phyloP scores from a whole-genome alignment of 2,113 vertebrate genomes.

The Neofelis nebulosa region DNA sequence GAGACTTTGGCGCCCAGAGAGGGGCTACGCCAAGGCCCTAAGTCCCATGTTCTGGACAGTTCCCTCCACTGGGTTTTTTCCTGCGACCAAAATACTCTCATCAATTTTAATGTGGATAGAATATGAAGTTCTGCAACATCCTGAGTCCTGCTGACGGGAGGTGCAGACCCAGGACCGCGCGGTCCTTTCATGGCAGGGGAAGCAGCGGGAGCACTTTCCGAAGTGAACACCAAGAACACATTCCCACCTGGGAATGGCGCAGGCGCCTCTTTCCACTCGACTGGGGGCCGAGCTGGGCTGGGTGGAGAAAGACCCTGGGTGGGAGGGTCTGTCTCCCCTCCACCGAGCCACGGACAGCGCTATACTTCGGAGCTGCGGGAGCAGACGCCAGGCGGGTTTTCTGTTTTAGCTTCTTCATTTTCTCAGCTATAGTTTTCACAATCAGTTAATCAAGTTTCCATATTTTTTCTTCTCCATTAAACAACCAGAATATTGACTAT shows the following conservation, averaged over 20 bases:
- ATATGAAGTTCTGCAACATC: not conserved
- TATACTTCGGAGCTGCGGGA: not conserved
- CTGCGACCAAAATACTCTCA: not conserved
- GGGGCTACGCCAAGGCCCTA: not conserved
- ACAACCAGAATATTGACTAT: not conserved
- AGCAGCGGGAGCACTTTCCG: not conserved
- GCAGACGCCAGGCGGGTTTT: not conserved
- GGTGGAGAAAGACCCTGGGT: too few relatives aligned
- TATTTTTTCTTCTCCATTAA: not conserved
- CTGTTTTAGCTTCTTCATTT: not conserved
- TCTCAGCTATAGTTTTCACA: not conserved
- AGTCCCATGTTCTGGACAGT: not conserved
- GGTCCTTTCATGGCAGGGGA: not conserved
- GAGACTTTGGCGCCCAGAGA: not conserved
- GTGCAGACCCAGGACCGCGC: not conserved
- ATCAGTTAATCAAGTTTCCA: not conserved
- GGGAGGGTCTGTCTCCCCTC: too few relatives aligned
- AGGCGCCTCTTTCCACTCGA: not conserved
- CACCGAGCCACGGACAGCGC: rapidly evolving
- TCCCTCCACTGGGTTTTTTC: not conserved
- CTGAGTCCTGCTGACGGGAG: not conserved
- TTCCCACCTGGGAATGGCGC: too few relatives aligned
- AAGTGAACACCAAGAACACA: not conserved
- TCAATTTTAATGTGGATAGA: not conserved
- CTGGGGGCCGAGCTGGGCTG: not conserved